These are phyloP conservation scores for Lasiurus borealis DNA, from an alignment of 2,113 vertebrate genomes.

Conservation along the genomic window DNA sequence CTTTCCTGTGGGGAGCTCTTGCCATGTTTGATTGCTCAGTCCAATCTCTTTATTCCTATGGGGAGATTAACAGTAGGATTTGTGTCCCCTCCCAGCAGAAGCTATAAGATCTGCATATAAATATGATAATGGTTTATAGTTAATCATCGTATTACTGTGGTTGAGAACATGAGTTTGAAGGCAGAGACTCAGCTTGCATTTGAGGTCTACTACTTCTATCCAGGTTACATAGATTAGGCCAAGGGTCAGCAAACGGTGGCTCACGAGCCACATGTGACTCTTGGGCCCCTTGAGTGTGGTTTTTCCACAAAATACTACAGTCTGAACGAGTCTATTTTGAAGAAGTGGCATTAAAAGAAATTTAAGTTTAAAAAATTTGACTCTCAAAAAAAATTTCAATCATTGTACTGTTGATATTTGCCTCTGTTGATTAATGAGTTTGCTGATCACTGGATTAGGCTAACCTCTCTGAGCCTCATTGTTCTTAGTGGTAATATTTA, in stretches of 20 bases:
- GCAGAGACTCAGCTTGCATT: background rate
- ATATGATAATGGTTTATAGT: background rate
- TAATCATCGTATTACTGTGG: background rate
- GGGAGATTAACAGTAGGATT: background rate
- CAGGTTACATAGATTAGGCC: too few species aligned
- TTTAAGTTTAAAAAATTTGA: too few species aligned
- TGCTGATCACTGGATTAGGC: background rate
- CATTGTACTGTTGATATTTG: too few species aligned
- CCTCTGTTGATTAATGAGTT: too few species aligned
- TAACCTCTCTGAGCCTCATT: background rate
- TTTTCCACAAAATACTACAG: too few species aligned
- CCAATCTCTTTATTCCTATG: background rate
- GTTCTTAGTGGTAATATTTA: background rate
- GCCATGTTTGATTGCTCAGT: background rate
- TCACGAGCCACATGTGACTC: too few species aligned
- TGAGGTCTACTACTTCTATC: background rate
- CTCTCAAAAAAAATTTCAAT: too few species aligned
- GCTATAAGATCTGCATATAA: background rate
- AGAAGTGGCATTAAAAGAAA: too few species aligned
- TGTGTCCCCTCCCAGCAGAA: background rate
- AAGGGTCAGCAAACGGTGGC: too few species aligned
- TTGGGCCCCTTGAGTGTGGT: too few species aligned
- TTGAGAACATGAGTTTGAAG: background rate
- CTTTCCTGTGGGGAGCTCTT: background rate
- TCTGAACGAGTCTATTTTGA: too few species aligned